These are phyloP conservation scores for Melanophora roralis DNA, from an alignment of 2,888 invertebrate genomes.

Conservation along the genomic window DNA sequence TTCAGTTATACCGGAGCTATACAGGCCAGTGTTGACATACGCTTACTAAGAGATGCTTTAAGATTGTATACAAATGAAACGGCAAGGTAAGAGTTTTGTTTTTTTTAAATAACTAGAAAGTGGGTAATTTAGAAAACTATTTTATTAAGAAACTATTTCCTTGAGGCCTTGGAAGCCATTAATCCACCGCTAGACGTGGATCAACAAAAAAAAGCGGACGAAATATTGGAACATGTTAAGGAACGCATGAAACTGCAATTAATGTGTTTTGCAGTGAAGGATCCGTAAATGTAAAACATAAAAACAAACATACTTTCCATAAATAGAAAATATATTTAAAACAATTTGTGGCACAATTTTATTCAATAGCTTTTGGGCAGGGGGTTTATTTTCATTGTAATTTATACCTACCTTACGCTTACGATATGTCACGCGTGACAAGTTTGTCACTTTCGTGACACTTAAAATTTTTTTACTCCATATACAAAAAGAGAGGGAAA, in stretches of 20 bases:
- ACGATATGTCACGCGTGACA: too few relatives aligned
- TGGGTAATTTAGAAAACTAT: neutral
- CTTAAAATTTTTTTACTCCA: too few relatives aligned
- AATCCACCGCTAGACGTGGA: constrained; percentile 81
- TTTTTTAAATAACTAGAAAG: neutral
- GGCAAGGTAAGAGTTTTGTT: constrained; percentile 79
- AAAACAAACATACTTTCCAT: neutral
- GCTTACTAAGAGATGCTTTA: constrained; percentile 82
- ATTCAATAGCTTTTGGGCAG: too few relatives aligned
- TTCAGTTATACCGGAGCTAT: constrained; percentile 84
- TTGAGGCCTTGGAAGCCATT: constrained; percentile 88
- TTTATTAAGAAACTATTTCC: constrained; percentile 82
- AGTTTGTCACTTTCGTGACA: too few relatives aligned
- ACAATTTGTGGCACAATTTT: too few relatives aligned
- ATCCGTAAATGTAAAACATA: constrained; percentile 66
- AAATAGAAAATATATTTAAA: neutral
- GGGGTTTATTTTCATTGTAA: too few relatives aligned
- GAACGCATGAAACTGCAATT: constrained; percentile 84
- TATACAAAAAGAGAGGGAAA: too few relatives aligned
- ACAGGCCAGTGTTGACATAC: constrained; percentile 88
- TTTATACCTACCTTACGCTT: too few relatives aligned
- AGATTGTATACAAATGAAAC: constrained; percentile 81
- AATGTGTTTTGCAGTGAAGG: constrained; percentile 79
- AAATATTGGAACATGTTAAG: constrained; percentile 81
- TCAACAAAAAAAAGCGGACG: constrained; percentile 81